Conservation (phyloP, 2,797 vertebrate genomes). For the Pseudopleuronectes americanus region DNA sequence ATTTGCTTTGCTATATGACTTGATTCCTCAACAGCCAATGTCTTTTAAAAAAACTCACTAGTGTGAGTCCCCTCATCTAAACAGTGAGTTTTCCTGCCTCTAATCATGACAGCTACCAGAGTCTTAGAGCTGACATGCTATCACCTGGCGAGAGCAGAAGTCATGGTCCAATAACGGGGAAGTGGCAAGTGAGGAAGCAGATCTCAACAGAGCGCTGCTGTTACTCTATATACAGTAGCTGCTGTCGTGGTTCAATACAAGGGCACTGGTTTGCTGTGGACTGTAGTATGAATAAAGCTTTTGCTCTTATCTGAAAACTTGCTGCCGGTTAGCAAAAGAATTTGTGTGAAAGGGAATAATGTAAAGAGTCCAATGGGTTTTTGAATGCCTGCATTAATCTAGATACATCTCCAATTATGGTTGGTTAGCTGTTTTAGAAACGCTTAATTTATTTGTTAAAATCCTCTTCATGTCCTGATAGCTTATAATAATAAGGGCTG, state of each 20-base stretch:
- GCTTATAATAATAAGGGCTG: too few relatives aligned
- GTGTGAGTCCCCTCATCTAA: too few relatives aligned
- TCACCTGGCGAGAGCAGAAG: constrained; percentile 46
- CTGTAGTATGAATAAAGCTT: constrained; percentile 10
- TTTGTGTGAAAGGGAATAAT: neutral
- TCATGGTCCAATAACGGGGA: constrained; percentile 50
- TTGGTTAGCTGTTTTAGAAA: too few relatives aligned
- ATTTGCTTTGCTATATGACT: constrained; percentile 21
- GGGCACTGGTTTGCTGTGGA: constrained; percentile 13
- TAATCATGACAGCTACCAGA: constrained; percentile 51
- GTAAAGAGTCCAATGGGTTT: neutral
- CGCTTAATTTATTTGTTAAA: too few relatives aligned
- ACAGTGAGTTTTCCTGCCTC: neutral
- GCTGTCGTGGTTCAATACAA: constrained; percentile 21
- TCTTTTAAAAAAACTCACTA: constrained; percentile 6
- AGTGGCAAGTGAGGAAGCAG: constrained; percentile 31
- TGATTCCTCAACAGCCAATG: constrained; percentile 26
- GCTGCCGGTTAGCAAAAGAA: constrained; percentile 4
- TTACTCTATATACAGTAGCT: constrained; percentile 16
- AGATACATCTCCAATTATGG: neutral
- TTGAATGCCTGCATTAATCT: neutral
- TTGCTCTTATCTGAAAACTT: constrained; percentile 7
- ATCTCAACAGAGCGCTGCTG: constrained; percentile 30
- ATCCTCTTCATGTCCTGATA: too few relatives aligned
- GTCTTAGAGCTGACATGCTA: constrained; percentile 25